Base-by-base conservation (phyloP, 1,140 invertebrate species). In the Orussus abietinus region DNA sequence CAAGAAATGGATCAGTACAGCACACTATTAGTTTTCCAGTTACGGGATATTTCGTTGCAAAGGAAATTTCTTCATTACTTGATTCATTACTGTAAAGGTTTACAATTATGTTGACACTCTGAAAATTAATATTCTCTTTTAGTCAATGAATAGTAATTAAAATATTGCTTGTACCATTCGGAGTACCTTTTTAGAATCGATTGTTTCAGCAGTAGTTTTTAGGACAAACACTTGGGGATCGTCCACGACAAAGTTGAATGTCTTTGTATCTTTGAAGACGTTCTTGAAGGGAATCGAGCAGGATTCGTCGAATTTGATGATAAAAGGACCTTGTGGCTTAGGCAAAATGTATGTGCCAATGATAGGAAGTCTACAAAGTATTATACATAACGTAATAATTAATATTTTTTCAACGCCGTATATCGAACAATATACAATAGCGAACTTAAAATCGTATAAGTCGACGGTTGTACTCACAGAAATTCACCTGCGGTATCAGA, bases 281-380 rank as follows among this genome's bases (percentile, higher is more conserved):
- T 64, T 64, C 14, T 56, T 57, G n/a, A 64, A 64, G 1, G 9
- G 13, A 19, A 62, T 55, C 3, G 10, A 10, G 4, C 39, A 13
- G 0, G 55, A 28, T 10, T 31, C 15, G 0, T 42, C 26, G 5
- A 5, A 7, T n/a, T 34, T 38, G 1, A 57, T 2, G 2, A 26
- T 37, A 5, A 62, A 60, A 0, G 61, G 59, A 9, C 59, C 61
- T 34, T 40, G 49, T 11, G 57, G 57, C 32, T 51, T 51, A 1
- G 61, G 59, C 1, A 45, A 20, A 0, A 28, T 38, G 7, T 31
- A 47, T 3, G 25, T 37, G 1, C 55, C 59, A 2, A 56, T 36
- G 5, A 64, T 18, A 12, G 55, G 55, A 31, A 51, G 62, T 10
- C 59, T 60, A 15, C 2, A 28, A 38, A 7, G n/a, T n/a, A n/a